Base-by-base conservation (phyloP, 2,888 invertebrate genomes). In the Monopis laevigella region DNA sequence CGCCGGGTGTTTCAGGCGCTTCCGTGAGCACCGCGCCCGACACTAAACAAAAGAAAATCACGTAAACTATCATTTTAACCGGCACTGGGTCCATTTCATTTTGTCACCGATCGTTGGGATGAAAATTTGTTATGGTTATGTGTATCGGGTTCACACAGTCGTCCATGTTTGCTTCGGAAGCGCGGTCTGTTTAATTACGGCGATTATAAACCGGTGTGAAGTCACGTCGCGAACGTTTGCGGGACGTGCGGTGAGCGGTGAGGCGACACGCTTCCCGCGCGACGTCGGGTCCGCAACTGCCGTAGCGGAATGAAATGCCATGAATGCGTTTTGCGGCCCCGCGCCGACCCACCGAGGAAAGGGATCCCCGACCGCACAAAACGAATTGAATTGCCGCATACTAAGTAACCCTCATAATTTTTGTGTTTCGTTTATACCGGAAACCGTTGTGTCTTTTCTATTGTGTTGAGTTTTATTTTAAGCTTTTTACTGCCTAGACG, bases 41-140 rank as follows among this genome's bases (percentile, higher is more conserved):
- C 74, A 77, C 80, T 59, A 78, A 69, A 75, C 78, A 80, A 70
- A 77, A 77, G 61, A 78, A 63, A 72, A 78, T 67, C 70, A 61
- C 71, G 69, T 66, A 64, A 64, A 73, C 72, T 70, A 80, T 70
- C 80, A 78, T 78, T 78, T 70, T 78, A 73, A 66, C 54, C 59
- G 54, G 65, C 78, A 75, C 78, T 70, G 65, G 65, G 71, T 74
- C 69, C 78, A 75, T 78, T 56, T 65, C 78, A 80, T 78, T 70
- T 72, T 78, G 56, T 61, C 65, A 74, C 70, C 36, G 36, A 36
- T 36, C 19, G 11, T 29, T 18, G 13, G 28, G 6, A 40, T 18
- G 7, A 16, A 14, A 14, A 11, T 30, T 17, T 29, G 19, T 14
- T 16, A 17, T 8, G 29, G 14, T 10, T 12, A 17, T 14, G 17